Percentiles rank a stretch among this genome's conserved stretches.
Evolutionary conservation across 2,797 vertebrate species (phyloP).

Genomic region (Luscinia megarhynchos): DNA sequence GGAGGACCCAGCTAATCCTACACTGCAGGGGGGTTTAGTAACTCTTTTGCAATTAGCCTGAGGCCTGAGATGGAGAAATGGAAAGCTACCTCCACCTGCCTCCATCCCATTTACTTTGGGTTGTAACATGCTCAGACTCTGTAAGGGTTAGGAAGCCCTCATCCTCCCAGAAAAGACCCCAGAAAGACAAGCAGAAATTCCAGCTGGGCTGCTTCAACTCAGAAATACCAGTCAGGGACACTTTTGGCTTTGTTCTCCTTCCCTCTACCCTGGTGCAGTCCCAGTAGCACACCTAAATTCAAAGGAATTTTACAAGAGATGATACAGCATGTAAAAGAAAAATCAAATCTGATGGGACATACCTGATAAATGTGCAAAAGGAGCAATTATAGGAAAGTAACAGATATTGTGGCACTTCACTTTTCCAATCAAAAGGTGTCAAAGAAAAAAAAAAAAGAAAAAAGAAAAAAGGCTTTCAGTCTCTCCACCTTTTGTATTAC

Average conservation of each 20-base stretch:
- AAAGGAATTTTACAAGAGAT: neutral
- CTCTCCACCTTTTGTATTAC: neutral
- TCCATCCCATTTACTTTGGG: neutral
- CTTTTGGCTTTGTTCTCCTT: neutral
- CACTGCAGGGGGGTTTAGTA: neutral
- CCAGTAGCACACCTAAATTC: neutral
- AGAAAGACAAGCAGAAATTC: neutral
- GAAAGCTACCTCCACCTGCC: neutral
- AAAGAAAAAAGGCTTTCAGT: neutral
- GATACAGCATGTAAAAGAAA: neutral
- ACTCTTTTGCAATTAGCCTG: neutral
- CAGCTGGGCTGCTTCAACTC: neutral
- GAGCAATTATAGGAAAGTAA: neutral
- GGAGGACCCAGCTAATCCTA: neutral
- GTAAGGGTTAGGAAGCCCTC: neutral
- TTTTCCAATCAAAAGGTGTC: constrained; percentile 4
- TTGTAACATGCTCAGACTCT: neutral
- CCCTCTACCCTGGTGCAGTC: neutral
- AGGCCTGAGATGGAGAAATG: neutral
- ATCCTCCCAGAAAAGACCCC: neutral
- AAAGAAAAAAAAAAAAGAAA: neutral
- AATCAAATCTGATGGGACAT: neutral
- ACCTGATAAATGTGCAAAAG: neutral
- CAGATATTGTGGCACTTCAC: neutral
- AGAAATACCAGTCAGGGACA: neutral